Conservation (phyloP, 2,888 invertebrate species). For the Drosophila barbarae region DNA sequence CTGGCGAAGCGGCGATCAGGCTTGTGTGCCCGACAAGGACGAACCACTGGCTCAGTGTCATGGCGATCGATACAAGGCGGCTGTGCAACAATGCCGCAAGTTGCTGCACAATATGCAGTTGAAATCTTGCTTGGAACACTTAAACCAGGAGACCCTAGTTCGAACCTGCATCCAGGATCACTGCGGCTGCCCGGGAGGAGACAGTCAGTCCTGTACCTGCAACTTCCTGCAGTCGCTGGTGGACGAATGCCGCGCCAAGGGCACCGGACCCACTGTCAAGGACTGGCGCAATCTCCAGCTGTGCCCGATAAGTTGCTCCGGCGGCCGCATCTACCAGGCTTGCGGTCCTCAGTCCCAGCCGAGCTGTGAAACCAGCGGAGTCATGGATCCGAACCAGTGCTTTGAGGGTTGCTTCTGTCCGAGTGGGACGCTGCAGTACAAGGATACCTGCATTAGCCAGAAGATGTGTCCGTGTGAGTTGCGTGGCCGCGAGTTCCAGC, state of each 20-base stretch:
- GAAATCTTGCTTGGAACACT: constrained; percentile 83
- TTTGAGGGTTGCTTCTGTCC: constrained; percentile 94
- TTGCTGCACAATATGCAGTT: constrained; percentile 85
- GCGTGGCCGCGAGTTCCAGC: constrained; percentile 86
- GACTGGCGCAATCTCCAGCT: constrained; percentile 15
- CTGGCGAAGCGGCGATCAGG: constrained; percentile 49
- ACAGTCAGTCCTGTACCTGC: constrained; percentile 86
- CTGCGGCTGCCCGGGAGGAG: constrained; percentile 83
- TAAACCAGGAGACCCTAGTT: constrained; percentile 84
- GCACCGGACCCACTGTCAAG: constrained; percentile 80
- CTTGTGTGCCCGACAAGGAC: constrained; percentile 63
- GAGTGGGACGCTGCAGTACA: constrained; percentile 86
- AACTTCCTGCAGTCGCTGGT: constrained; percentile 85
- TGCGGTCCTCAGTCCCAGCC: constrained; percentile 88
- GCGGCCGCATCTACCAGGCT: constrained; percentile 83
- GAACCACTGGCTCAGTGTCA: constrained; percentile 49
- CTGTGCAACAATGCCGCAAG: constrained; percentile 1
- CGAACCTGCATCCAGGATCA: constrained; percentile 90
- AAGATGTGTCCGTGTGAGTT: constrained; percentile 90
- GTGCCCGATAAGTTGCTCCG: constrained; percentile 6
- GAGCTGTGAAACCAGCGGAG: constrained; percentile 86
- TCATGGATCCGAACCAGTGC: constrained; percentile 76
- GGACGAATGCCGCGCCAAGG: constrained; percentile 86
- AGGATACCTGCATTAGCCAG: constrained; percentile 85
- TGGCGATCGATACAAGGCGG: constrained; percentile 79